Base-by-base conservation (phyloP, 2,797 vertebrate species). In the Chaetophractus vellerosus region DNA sequence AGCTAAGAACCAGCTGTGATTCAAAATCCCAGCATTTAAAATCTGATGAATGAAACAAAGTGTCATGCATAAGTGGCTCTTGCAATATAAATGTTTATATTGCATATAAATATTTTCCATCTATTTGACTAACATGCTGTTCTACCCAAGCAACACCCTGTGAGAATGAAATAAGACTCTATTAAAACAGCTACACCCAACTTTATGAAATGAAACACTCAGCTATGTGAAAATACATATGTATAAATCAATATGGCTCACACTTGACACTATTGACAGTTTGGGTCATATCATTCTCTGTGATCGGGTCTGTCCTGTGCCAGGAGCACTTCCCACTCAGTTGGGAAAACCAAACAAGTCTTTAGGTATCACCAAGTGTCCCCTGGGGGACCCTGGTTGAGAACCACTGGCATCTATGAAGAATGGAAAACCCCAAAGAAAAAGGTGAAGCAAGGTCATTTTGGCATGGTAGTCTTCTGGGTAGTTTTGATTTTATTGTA, bases 321-420 rank as follows among this genome's bases (percentile, higher is more conserved):
- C 16, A 4, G 2, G 3, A 14, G 18, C 1, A 41, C 38, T 31
- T 10, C 18, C 23, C 7, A 9, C 1, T 21, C 31, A 23, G 7
- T 9, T 24, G 19, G 3, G 28, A 24, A 19, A 48, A 45, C 12
- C 19, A 59, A 28, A 59, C 38, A 50, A 6, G 18, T n/a, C 15
- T 23, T 18, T 31, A 12, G 31, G 21, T 28, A 75, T 52, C 50
- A 48, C 31, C 74, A 50, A 75, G 48, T 12, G 10, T 52, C 74
- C 9, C 31, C 2, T 75, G 48, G 45, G 50, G 48, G 31, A 6
- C 21, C 26, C 19, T 23, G 11, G 23, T 24, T 71, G 36, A 24
- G 36, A 71, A 71, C 36, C 19, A 6, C 23, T 12, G 9, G 19
- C 18, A 11, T 76, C 21, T 9, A 76, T n/a, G 18, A 76, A 33